Conservation (phyloP, 2,113 vertebrate species). For the Oophaga pumilio region DNA sequence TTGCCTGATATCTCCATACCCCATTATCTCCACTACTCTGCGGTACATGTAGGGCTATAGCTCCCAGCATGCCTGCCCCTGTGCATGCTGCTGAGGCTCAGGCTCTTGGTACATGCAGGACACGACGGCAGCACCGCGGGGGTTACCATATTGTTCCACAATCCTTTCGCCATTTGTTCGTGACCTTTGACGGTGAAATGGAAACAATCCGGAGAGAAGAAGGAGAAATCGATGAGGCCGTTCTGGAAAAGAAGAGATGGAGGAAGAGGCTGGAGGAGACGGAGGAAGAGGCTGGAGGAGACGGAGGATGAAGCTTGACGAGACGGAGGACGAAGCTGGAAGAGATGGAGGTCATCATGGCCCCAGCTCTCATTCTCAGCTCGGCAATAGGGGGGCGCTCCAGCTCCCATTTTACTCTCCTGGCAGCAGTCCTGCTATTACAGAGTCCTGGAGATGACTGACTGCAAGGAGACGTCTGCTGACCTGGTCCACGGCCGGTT, state of each 20-base stretch:
- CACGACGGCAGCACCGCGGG: background rate
- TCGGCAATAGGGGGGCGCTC: no score
- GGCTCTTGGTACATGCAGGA: background rate
- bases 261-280: background rate
- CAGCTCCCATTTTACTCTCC: no score
- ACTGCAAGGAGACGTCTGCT: background rate
- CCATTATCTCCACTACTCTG: background rate
- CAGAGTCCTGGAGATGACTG: no score
- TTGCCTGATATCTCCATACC: no score
- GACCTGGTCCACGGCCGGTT: slow-evolving; percentile 68
- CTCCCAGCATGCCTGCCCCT: no score
- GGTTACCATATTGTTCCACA: slow-evolving; percentile 83
- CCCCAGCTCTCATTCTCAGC: no score
- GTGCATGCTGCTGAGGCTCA: background rate
- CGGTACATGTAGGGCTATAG: background rate
- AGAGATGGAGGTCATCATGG: no score
- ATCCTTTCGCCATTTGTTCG: slow-evolving; percentile 77
- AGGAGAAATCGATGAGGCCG: slow-evolving; percentile 76
- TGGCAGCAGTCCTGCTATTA: no score
- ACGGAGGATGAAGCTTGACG: background rate
- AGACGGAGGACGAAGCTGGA: background rate
- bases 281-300: background rate
- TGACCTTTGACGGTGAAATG: slow-evolving; percentile 82
- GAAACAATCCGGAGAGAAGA: slow-evolving; percentile 81
- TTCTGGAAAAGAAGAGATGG: slow-evolving; percentile 61